Evolutionary conservation across 2,113 vertebrate species (phyloP), one percentile per base, ranked within the genome.

Genomic region (Pavo muticus): DNA sequence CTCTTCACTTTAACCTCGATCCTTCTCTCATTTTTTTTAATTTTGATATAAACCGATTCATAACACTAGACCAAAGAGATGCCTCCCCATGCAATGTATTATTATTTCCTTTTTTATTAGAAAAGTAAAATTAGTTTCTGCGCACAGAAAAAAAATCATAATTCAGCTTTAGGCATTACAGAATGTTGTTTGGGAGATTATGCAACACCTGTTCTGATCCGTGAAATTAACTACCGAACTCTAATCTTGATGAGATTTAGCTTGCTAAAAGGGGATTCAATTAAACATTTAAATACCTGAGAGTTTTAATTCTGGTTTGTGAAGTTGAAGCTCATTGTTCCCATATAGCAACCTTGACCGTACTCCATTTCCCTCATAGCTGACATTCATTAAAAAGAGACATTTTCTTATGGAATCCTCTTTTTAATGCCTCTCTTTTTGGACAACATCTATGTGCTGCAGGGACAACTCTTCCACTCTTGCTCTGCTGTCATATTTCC

Each of bases 191-290:
- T 77, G 20, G 65, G 65, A 86, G 27, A 80, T 88, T 81, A 89
- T 45, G 44, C 60, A 87, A 48, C 72, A 61, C 47, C 75, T 84
- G 57, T 91, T 90, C 90, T 94, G 82, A 94, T 90, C 89, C 35
- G 5, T 94, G 90, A 96, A 92, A 94, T 92, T 90, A 95, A 85
- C 71, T 76, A 39, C 64, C 25, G 39, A 93, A 59, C 57, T 73
- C 63, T 92, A 83, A 93, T 84, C 61, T 83, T 68, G 60, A 68
- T 86, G 78, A 93, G 56, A 64, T 79, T 59, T 93, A 64, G 8
- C 42, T 64, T 64, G 61, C 57, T 71, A 69, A 61, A 93, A 68
- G 64, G 17, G 4, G 27, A 88, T 93, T 94, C 47, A 74, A 68
- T 87, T 84, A 88, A 94, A 92, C 73, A 64, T 86, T 64, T 54